Base-by-base conservation (phyloP, 2,113 vertebrate species). In the Xyrauchen texanus region DNA sequence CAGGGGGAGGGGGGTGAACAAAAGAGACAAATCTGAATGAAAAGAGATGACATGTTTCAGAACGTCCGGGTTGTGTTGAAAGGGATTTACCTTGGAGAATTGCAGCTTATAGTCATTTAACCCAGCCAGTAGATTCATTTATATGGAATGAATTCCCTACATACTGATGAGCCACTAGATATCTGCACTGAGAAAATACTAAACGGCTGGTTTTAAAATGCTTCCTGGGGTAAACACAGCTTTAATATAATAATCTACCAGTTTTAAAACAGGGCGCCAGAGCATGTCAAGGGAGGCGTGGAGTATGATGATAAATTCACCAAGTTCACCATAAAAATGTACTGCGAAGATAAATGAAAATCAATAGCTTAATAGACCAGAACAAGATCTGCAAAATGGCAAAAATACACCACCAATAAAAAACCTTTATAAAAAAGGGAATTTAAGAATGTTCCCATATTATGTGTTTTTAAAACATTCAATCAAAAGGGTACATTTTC, bases 1-100 rank as follows among this genome's bases (percentile, higher is more conserved):
- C 76, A 83, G 42, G 15, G 81, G 81, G 81, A 78, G 80, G 66
- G 51, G 51, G 13, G 86, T 88, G 90, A 91, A 92, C 91, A 92
- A 92, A 91, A 92, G 90, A 89, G 86, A 89, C 88, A 89, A 91
- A 93, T 91, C 91, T 91, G 85, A 91, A 88, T 86, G 85, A 90
- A 89, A 86, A 81, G 81, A 83, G 87, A 90, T 89, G 90, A 92
- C 88, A 90, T 89, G 90, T 89, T 90, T 91, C 82, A 42, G 83
- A 87, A 83, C 51, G 80, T 78, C 82, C 75, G 45, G 65, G 71
- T 80, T 75, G 83, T 72, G 74, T 85, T 76, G 75, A 79, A 72
- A 84, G 86, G 87, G 90, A 89, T 92, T 89, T 90, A 90, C 90
- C 89, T 77, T 66, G 55, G 86, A 88, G 90, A 90, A 91, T 91